phyloP scores from a whole-genome alignment of 2,888 invertebrate genomes.

The Drosophila atroscutellata region DNA sequence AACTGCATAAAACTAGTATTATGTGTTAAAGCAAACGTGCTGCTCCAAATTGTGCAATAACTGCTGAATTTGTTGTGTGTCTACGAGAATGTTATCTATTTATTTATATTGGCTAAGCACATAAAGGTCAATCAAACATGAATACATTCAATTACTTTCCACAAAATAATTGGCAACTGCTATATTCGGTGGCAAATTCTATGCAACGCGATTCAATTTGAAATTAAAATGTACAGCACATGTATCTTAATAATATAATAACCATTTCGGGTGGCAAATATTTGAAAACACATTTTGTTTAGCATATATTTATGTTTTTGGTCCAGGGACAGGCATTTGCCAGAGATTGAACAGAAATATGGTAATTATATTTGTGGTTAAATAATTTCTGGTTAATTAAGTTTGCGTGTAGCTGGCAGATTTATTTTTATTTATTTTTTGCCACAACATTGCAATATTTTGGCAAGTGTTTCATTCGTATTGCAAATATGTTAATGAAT shows the following conservation, averaged over 20 bases:
- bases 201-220: constrained; percentile 27
- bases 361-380: constrained; percentile 58
- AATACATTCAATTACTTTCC: constrained; percentile 25
- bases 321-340: neutral
- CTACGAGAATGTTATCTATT: constrained; percentile 4
- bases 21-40: constrained; percentile 2
- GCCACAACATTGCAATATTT: neutral
- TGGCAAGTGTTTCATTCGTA: constrained; percentile 14
- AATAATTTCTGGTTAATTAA: constrained; percentile 59
- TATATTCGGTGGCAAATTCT: constrained; percentile 40
- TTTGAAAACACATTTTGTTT: constrained; percentile 3
- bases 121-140: constrained; percentile 31
- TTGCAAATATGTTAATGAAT: constrained; percentile 9
- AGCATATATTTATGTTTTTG: constrained; percentile 9
- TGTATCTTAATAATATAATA: constrained; percentile 47
- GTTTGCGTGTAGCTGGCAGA: constrained; percentile 28
- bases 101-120: constrained; percentile 36
- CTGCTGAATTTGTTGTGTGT: neutral
- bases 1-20: neutral
- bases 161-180: constrained; percentile 39
- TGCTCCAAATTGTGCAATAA: constrained; percentile 2
- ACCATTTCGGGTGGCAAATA: constrained; percentile 15
- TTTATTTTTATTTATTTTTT: neutral
- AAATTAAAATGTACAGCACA: constrained; percentile 33
- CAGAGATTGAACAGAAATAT: constrained; percentile 25